Evolutionary conservation across 2,797 vertebrate species (phyloP), one percentile per base, ranked within the genome.

Genomic region (Anniella stebbinsi): DNA sequence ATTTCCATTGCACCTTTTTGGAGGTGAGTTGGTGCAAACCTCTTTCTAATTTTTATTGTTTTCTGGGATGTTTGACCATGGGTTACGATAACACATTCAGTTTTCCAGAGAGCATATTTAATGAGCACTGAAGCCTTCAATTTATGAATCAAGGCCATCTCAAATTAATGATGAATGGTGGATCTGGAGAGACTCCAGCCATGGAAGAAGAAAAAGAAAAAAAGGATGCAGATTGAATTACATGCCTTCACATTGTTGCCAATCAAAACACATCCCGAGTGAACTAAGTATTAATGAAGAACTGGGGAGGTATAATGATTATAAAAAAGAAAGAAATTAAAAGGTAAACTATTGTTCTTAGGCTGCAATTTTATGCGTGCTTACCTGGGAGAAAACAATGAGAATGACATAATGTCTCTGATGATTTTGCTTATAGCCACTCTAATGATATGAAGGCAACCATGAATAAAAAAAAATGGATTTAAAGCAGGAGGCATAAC

Each of bases 61-160:
- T 6, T 75, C 54, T 15, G 17, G n/a, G 30, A 54, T 3, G 48
- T 57, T 80, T 73, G 17, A 4, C 18, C 45, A 63, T 82, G 21
- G 70, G 38, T 38, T 57, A 13, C 21, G 69, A 57, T 72, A 84
- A 51, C 66, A 84, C 41, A 69, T 72, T 51, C 36, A 30, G 30
- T 72, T 85, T 73, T 38, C n/a, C n/a, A 86, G 23, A 38, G 21
- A 57, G 66, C 23, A n/a, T 48, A 48, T 18, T 84, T 38, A 69
- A 69, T 48, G 38, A n/a, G 33, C 30, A n/a, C 23, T 23, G 36
- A 80, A 69, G 36, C 48, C 23, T 88, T 36, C n/a, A 57, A 38
- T 80, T 87, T 78, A 80, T 80, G 54, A 88, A 17, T 57, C 66
- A 70, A 72, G 66, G 87, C 77, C 48, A 21, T 88, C 66, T 33